Percentiles rank a stretch among this genome's conserved stretches.
Conservation (phyloP, 2,888 invertebrate genomes). For the Phasia obesa region DNA sequence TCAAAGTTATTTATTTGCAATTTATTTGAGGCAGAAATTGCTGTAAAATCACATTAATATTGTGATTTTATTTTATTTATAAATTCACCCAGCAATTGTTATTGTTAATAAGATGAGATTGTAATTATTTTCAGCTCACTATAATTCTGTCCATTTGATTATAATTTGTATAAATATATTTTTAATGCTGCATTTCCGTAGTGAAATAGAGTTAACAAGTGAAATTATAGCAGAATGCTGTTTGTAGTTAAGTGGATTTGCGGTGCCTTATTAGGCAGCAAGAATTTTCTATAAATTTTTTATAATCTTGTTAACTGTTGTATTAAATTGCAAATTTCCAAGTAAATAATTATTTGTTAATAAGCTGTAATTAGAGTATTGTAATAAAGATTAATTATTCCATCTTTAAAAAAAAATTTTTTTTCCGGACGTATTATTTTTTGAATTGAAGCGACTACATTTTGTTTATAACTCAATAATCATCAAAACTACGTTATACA, state of each 20-base stretch:
- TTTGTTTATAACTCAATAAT: too few relatives aligned
- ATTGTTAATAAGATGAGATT: background rate
- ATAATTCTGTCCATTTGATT: conserved; percentile 1
- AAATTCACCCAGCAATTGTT: conserved; percentile 25
- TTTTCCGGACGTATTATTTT: too few relatives aligned
- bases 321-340: background rate
- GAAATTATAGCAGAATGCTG: background rate
- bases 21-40: conserved; percentile 23
- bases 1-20: conserved; percentile 12
- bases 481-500: too few relatives aligned
- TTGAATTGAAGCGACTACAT: too few relatives aligned
- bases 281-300: background rate
- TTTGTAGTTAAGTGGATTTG: background rate
- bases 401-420: too few relatives aligned
- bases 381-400: too few relatives aligned
- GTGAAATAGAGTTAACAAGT: background rate
- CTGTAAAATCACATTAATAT: conserved; percentile 14
- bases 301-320: background rate
- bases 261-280: background rate
- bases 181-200: conserved; percentile 40
- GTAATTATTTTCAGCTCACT: background rate
- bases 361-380: background rate
- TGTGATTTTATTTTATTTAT: conserved; percentile 20
- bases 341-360: background rate
- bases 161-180: conserved; percentile 2